Evolutionary conservation across 2,113 vertebrate species (phyloP).

Genomic region (Parus major): DNA sequence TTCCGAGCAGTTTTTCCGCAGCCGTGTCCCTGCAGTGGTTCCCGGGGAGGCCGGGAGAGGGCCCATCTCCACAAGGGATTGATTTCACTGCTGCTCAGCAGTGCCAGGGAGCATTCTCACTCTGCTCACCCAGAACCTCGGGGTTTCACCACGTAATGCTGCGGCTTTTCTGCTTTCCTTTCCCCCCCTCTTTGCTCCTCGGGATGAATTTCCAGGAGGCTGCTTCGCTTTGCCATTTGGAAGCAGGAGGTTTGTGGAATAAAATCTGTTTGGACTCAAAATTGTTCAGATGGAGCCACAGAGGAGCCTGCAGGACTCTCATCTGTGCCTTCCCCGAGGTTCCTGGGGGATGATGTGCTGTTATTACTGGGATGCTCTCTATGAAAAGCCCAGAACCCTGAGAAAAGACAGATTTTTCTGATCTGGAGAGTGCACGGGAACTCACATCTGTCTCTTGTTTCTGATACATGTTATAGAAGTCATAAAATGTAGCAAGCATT

Average conservation of each 20-base stretch:
- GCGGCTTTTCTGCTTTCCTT: not conserved
- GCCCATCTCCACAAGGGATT: slow-evolving; percentile 29
- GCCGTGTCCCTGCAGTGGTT: not conserved
- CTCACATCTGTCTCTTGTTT: not conserved
- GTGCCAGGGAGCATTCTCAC: not conserved
- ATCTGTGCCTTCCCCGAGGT: not conserved
- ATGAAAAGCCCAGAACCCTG: not conserved
- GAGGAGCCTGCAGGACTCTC: not conserved
- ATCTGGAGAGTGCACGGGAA: not conserved
- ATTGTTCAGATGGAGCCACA: not conserved
- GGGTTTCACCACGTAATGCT: not conserved
- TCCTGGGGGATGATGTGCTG: not conserved
- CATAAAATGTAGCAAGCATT: not conserved
- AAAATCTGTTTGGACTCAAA: not conserved
- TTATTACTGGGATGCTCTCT: not conserved
- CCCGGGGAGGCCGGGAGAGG: slow-evolving; percentile 30
- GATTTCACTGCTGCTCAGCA: not conserved
- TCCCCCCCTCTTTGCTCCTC: not conserved
- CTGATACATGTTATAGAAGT: not conserved
- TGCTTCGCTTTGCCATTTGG: not conserved
- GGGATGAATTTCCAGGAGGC: not conserved
- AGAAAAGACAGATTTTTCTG: not conserved
- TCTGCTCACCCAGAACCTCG: not conserved
- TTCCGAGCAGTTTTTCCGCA: fast-evolving
- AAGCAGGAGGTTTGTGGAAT: not conserved